A percentile compares a stretch with the other conserved stretches of the same genome.
These are phyloP conservation scores for Drosophila oshimai DNA, from an alignment of 1,140 invertebrate genomes.

Conservation along the genomic window DNA sequence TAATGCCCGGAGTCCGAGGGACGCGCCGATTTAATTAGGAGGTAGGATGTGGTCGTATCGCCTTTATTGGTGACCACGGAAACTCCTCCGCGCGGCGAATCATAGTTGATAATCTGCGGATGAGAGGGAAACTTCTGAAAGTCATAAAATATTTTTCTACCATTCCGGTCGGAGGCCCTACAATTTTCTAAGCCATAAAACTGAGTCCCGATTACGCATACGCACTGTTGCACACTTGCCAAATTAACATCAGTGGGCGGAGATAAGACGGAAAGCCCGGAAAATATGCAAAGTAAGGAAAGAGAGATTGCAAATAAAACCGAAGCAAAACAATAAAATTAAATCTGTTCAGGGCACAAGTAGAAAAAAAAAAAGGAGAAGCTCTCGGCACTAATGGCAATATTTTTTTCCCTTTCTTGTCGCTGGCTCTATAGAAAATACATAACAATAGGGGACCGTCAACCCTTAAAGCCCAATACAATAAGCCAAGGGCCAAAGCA, in stretches of 20 bases:
- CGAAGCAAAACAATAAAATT: conserved; percentile 79
- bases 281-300: conserved; percentile 49
- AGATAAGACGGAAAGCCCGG: conserved; percentile 1
- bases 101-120: conserved; percentile 93
- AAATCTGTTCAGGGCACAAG: conserved; percentile 60
- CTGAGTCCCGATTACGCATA: conserved; percentile 68
- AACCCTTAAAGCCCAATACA: conserved; percentile 69
- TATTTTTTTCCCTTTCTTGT: conserved; percentile 29
- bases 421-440: conserved; percentile 55
- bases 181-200: conserved; percentile 75
- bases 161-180: conserved; percentile 7
- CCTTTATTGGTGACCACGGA: conserved; percentile 90
- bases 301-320: conserved; percentile 63
- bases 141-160: conserved; percentile 62
- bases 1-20: conserved; percentile 90
- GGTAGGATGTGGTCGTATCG: conserved; percentile 89
- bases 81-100: conserved; percentile 91
- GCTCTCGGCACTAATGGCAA: conserved; percentile 60
- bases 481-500: conserved; percentile 59
- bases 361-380: not conserved
- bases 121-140: conserved; percentile 14
- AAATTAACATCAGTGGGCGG: conserved; percentile 54
- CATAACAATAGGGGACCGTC: conserved; percentile 60
- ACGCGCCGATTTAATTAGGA: conserved; percentile 89
- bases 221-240: conserved; percentile 72